Conservation (phyloP, 2,888 invertebrate species). For the Amblyjoppa fuscipennis region DNA sequence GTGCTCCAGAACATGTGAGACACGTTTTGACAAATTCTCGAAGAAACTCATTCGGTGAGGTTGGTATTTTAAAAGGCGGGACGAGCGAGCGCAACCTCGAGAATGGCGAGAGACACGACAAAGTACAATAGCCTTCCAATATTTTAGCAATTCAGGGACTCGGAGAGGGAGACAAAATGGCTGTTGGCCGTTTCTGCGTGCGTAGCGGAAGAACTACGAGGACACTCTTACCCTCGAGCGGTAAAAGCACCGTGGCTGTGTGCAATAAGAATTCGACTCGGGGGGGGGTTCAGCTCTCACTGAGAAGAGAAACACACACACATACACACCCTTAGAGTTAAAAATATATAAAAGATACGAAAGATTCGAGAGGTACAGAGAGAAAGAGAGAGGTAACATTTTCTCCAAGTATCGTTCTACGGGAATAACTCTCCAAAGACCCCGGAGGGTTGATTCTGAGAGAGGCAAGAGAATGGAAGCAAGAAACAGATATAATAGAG, state of each 20-base stretch:
- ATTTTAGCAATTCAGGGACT: slow-evolving; percentile 65
- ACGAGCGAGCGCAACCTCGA: too few species aligned
- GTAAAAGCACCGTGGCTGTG: slow-evolving; percentile 3
- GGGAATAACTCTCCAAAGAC: slow-evolving; percentile 31
- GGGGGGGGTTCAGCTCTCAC: background rate
- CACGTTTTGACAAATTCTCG: too few species aligned
- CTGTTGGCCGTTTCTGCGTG: background rate
- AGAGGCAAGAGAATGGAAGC: slow-evolving; percentile 22
- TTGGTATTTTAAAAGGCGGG: too few species aligned
- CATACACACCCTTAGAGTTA: background rate
- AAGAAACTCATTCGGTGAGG: too few species aligned
- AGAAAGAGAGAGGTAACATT: slow-evolving; percentile 20
- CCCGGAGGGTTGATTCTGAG: slow-evolving; percentile 53
- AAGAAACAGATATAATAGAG: slow-evolving; percentile 13
- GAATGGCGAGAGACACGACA: background rate
- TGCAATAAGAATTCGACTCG: slow-evolving; percentile 50
- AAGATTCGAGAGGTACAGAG: slow-evolving; percentile 37
- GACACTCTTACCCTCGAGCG: slow-evolving; percentile 31
- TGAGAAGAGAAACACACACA: background rate
- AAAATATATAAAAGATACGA: slow-evolving; percentile 42
- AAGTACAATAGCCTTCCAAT: slow-evolving; percentile 55
- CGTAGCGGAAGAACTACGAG: background rate
- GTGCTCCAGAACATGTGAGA: too few species aligned
- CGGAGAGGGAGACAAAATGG: slow-evolving; percentile 9
- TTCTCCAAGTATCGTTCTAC: slow-evolving; percentile 43